Base-by-base conservation (phyloP, 2,888 invertebrate species). In the Heliconius cydno region DNA sequence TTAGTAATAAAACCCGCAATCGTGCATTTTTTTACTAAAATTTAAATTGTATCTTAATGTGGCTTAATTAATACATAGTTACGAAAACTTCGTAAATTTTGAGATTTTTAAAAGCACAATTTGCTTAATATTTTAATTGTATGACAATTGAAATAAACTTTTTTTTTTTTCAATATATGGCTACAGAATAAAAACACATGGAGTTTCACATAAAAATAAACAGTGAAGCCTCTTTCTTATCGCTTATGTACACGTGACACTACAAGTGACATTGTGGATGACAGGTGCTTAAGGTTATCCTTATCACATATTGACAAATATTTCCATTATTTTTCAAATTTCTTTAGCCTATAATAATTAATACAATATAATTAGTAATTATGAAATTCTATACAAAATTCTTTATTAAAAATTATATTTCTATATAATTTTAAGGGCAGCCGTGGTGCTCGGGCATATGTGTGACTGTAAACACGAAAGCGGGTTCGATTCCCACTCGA, bases 1-100 rank as follows among this genome's bases (percentile, higher is more conserved):
- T 79, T 79, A 52, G 72, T 78, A 72, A 65, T 72, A 66, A 73
- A 66, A 25, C 15, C 65, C 34, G 65, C n/a, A 72, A 72, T 52
- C 25, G 38, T 52, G 15, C 34, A 13, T 65, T 72, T 77, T 77
- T 73, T 72, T 57, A 30, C 65, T 72, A 34, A 66, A 72, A 78
- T 25, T 66, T 78, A 13, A 30, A n/a, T 57, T 34, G 25, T 38
- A 38, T 68, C 5, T 68, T 13, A 9, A 41, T 28, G 13, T 70
- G 3, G 22, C 6, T 12, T 41, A n/a, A 22, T 68, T 2, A 68
- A n/a, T 13, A 38, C n/a, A 13, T 68, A 13, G 13, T 68, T 38
- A 1, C 4, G 5, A 30, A 41, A 12, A 68, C 2, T 41, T 5
- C 10, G 38, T 38, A 10, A 6, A 52, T 19, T 5, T 22, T 19